phyloP scores from a whole-genome alignment of 2,113 vertebrate genomes.

The Proteles cristata region DNA sequence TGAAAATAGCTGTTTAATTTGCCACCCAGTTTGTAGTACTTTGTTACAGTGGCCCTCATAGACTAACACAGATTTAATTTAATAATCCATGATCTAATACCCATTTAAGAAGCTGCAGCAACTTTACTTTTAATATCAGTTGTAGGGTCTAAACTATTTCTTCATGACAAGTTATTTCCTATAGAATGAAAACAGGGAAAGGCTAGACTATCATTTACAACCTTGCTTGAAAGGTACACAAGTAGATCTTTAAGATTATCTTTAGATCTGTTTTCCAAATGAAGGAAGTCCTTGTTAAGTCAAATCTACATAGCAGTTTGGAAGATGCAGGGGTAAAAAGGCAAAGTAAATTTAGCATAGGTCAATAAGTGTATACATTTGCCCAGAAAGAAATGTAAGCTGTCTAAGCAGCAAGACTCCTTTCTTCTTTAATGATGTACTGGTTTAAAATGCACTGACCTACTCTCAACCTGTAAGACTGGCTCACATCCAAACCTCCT shows the following conservation, averaged over 20 bases:
- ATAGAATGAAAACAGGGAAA: not conserved
- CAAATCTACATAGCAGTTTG: not conserved
- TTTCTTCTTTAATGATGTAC: constrained; percentile 76
- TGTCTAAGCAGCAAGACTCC: constrained; percentile 53
- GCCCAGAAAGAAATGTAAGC: constrained; percentile 29
- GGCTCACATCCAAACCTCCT: constrained; percentile 73
- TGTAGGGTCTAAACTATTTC: not conserved
- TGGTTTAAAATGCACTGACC: constrained; percentile 80
- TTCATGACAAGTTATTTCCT: not conserved
- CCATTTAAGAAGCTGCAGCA: not conserved
- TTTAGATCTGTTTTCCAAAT: constrained; percentile 23
- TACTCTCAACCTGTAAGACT: constrained; percentile 68
- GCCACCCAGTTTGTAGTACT: not conserved
- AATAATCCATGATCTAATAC: not conserved
- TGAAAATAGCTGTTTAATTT: not conserved
- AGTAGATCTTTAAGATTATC: not conserved
- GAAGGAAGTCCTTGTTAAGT: constrained; percentile 5
- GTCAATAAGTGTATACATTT: constrained; percentile 67
- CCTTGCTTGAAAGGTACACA: not conserved
- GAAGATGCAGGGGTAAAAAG: constrained; percentile 20
- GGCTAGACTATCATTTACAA: not conserved
- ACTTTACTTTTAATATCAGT: not conserved
- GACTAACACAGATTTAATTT: not conserved
- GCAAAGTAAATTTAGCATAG: constrained; percentile 49
- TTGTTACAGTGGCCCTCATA: not conserved